phyloP scores from a whole-genome alignment of 23 tunicate species.

The Pegea sp. region DNA sequence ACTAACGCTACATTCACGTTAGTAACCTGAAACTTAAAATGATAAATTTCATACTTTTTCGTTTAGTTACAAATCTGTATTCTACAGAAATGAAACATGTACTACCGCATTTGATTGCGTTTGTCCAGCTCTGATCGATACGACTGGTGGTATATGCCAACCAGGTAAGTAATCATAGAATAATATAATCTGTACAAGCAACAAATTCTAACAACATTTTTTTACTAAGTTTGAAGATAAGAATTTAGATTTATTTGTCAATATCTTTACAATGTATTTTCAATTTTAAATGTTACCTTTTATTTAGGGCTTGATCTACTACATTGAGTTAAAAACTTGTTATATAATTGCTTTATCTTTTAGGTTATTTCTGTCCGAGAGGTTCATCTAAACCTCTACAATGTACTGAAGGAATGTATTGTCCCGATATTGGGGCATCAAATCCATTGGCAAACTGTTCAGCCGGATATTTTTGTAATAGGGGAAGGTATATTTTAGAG shows the following conservation, averaged over 20 bases:
- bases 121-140: conserved; percentile 43
- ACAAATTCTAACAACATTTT: too few species aligned
- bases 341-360: background rate
- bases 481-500: conserved; percentile 34
- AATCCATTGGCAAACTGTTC: conserved; percentile 22
- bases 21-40: too few species aligned
- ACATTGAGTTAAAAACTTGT: background rate
- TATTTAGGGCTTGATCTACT: background rate
- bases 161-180: conserved; percentile 29
- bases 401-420: conserved; percentile 55
- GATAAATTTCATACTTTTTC: background rate
- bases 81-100: conserved; percentile 49
- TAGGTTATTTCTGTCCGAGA: conserved; percentile 80
- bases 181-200: background rate
- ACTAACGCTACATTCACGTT: conserved; percentile 1
- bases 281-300: background rate
- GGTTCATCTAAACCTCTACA: conserved; percentile 32
- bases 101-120: conserved; percentile 47
- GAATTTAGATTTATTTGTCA: background rate
- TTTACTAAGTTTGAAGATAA: background rate
- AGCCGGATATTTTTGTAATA: conserved; percentile 52
- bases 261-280: conserved; percentile 1
- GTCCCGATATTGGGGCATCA: conserved; percentile 40
- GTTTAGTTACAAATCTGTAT: background rate
- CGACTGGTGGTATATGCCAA: conserved; percentile 48